These are phyloP conservation scores for Yponomeuta plumbellus DNA, from an alignment of 2,888 invertebrate species.

Conservation along the genomic window DNA sequence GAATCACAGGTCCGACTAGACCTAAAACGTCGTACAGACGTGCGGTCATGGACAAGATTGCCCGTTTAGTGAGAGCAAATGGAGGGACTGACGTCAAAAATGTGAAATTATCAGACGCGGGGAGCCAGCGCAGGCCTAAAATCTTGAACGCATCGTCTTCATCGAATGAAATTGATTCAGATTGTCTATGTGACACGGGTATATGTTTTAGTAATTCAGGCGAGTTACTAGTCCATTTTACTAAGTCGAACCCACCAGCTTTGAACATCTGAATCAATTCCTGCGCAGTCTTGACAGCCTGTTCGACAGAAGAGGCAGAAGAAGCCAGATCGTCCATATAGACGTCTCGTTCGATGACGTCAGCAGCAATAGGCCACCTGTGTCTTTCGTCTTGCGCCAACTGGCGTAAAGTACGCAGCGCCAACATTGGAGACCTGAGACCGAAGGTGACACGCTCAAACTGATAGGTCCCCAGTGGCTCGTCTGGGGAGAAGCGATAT, in stretches of 20 bases:
- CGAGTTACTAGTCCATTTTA: neutral
- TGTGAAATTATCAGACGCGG: conserved; percentile 20
- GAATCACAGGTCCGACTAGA: conserved; percentile 21
- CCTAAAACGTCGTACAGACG: conserved; percentile 21
- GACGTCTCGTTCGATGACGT: neutral
- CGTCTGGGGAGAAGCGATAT: neutral
- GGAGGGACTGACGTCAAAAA: conserved; percentile 12
- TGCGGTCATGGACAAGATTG: conserved; percentile 20
- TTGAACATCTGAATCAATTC: neutral
- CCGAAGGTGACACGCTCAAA: conserved; percentile 2
- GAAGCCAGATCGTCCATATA: neutral
- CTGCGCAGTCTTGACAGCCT: neutral
- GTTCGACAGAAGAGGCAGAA: neutral
- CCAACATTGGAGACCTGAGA: neutral
- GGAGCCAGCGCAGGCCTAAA: conserved; percentile 17
- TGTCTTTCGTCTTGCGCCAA: neutral
- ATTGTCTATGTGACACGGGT: neutral
- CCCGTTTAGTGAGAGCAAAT: conserved; percentile 18
- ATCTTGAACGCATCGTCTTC: conserved; percentile 21
- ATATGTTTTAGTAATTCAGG: neutral
- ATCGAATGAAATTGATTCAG: conserved; percentile 5
- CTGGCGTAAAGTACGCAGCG: neutral
- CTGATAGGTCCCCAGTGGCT: neutral
- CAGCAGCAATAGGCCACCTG: neutral
- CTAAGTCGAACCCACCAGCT: neutral